Conservation (phyloP, 2,888 invertebrate species). For the Andrena bucephala region DNA sequence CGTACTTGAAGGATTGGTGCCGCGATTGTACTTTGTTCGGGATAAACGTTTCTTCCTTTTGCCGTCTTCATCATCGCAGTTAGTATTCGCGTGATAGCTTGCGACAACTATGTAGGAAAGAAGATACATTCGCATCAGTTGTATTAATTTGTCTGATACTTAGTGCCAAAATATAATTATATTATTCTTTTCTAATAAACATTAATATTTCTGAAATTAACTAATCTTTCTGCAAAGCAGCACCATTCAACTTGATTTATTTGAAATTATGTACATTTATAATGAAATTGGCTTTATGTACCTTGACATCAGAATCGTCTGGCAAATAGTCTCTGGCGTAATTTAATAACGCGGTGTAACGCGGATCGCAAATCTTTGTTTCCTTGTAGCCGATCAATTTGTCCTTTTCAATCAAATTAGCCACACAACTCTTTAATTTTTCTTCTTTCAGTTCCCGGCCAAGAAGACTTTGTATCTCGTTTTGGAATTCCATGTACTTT, state of each 20-base stretch:
- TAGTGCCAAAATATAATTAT: no score
- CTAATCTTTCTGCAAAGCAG: no score
- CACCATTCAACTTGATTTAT: no score
- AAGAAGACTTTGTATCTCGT: constrained; percentile 69
- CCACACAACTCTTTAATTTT: constrained; percentile 69
- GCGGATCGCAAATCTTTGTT: constrained; percentile 71
- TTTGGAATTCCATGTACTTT: constrained; percentile 78
- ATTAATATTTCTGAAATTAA: no score
- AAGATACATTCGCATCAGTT: neutral
- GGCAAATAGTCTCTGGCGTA: constrained; percentile 73
- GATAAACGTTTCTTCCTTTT: constrained; percentile 66
- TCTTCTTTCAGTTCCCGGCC: constrained; percentile 75
- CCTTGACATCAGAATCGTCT: constrained; percentile 74
- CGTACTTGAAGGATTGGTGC: constrained; percentile 78
- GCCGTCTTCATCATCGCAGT: constrained; percentile 62
- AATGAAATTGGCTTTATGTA: constrained; percentile 29
- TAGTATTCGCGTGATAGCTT: constrained; percentile 71
- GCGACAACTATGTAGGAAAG: constrained; percentile 70
- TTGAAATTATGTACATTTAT: no score
- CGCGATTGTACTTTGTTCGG: constrained; percentile 76
- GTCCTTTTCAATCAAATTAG: constrained; percentile 65
- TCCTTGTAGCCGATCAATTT: constrained; percentile 74
- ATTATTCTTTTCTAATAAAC: no score
- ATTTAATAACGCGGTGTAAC: constrained; percentile 73
- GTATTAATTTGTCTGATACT: neutral